These are phyloP conservation scores for Sminthurides aquaticus DNA, from an alignment of 2,888 invertebrate species.

Conservation along the genomic window DNA sequence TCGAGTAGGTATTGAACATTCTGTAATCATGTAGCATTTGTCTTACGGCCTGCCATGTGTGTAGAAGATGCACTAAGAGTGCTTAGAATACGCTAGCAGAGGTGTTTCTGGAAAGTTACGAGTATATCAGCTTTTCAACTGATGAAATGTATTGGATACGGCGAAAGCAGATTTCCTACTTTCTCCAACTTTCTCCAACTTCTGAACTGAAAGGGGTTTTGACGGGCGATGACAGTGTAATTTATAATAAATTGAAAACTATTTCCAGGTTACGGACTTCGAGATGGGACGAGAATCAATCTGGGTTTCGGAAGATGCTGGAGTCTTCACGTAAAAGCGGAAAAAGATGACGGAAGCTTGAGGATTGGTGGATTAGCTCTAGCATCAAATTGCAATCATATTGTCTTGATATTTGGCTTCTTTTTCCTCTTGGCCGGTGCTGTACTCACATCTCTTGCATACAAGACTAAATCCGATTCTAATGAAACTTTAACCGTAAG, in stretches of 20 bases:
- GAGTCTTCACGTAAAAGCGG: conserved; percentile 34
- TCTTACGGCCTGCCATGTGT: too few relatives aligned
- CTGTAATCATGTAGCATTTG: too few relatives aligned
- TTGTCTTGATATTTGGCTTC: conserved; percentile 40
- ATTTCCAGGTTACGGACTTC: conserved; percentile 17
- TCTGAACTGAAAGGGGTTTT: too few relatives aligned
- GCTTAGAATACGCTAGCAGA: too few relatives aligned
- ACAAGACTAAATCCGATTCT: conserved; percentile 31
- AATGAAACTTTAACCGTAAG: conserved; percentile 18
- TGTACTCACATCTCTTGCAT: conserved; percentile 35
- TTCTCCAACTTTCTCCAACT: too few relatives aligned
- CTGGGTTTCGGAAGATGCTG: conserved; percentile 38
- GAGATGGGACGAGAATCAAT: conserved; percentile 32
- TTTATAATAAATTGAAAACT: neutral
- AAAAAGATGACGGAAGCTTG: conserved; percentile 37
- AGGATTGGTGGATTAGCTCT: conserved; percentile 37
- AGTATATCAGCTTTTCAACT: neutral
- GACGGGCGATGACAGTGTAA: too few relatives aligned
- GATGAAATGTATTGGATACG: too few relatives aligned
- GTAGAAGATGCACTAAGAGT: too few relatives aligned
- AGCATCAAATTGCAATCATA: conserved; percentile 38
- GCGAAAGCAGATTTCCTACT: too few relatives aligned
- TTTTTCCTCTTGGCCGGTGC: conserved; percentile 40
- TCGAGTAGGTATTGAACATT: neutral
- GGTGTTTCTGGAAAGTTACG: too few relatives aligned